These are phyloP conservation scores for Sphecodes monilicornis DNA, from an alignment of 2,888 invertebrate species.

Conservation along the genomic window DNA sequence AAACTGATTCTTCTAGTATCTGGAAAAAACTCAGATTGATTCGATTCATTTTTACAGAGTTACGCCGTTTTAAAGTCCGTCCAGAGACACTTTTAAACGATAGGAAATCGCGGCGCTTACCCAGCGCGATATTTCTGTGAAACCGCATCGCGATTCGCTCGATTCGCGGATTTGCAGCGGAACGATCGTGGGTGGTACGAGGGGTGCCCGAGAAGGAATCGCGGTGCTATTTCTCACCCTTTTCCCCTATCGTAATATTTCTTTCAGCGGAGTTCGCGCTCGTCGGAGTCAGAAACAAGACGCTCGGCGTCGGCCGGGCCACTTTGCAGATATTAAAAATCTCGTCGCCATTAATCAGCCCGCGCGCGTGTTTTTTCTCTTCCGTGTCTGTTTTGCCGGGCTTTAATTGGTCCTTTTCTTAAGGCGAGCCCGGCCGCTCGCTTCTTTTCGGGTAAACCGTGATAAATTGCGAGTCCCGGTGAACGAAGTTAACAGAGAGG, in stretches of 20 bases:
- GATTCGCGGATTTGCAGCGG: constrained; percentile 14
- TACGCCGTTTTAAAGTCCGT: not conserved
- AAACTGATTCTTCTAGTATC: not conserved
- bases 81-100: not conserved
- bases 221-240: constrained; percentile 1
- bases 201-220: constrained; percentile 31
- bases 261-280: constrained; percentile 55
- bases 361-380: constrained; percentile 4
- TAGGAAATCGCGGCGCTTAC: not conserved
- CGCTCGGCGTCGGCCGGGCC: constrained; percentile 44
- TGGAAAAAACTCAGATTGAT: not conserved
- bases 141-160: constrained; percentile 41
- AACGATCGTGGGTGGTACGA: not conserved
- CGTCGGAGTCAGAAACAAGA: constrained; percentile 32
- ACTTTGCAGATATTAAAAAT: constrained; percentile 68
- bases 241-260: constrained; percentile 62
- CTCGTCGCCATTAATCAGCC: constrained; percentile 69
- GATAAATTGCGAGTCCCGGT: constrained; percentile 49
- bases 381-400: not conserved
- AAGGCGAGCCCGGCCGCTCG: not conserved
- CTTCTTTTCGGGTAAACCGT: constrained; percentile 6
- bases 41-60: not conserved
- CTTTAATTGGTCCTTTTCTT: constrained; percentile 12
- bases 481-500: constrained; percentile 40
- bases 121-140: constrained; percentile 64